phyloP scores from a whole-genome alignment of 2,888 invertebrate genomes.

The Leuctra nigra region DNA sequence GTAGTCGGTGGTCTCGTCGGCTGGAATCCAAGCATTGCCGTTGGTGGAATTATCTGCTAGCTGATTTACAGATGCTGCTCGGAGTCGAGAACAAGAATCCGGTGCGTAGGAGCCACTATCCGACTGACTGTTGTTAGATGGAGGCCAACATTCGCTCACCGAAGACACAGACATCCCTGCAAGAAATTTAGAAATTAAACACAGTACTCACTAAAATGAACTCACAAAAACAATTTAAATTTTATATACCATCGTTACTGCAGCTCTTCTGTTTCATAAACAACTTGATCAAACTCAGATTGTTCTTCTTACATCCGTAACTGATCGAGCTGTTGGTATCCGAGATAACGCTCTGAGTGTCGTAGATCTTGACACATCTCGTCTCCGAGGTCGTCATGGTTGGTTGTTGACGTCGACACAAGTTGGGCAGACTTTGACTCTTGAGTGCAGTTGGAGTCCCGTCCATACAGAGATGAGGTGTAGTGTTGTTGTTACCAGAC shows the following conservation, averaged over 20 bases:
- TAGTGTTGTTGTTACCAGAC: conserved; percentile 66
- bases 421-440: conserved; percentile 75
- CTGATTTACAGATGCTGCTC: background rate
- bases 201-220: background rate
- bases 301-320: conserved; percentile 31
- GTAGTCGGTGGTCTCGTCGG: conserved; percentile 15
- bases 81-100: conserved; percentile 1
- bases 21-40: conserved; percentile 36
- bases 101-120: conserved; percentile 31
- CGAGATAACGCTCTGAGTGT: conserved; percentile 32
- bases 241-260: conserved; percentile 65
- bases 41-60: conserved; percentile 34
- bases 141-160: conserved; percentile 67
- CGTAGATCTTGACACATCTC: conserved; percentile 33
- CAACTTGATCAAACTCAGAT: conserved; percentile 59
- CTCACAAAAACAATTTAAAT: background rate
- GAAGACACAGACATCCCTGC: conserved; percentile 64
- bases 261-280: conserved; percentile 87
- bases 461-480: conserved; percentile 1
- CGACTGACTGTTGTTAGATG: conserved; percentile 31
- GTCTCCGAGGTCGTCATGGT: conserved; percentile 25
- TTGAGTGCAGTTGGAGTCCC: conserved; percentile 39
- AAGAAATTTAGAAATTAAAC: background rate
- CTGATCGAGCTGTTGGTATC: conserved; percentile 31
- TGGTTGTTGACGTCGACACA: conserved; percentile 37